Conservation (phyloP, 2,797 vertebrate genomes). For the Leptoclinus maculatus region DNA sequence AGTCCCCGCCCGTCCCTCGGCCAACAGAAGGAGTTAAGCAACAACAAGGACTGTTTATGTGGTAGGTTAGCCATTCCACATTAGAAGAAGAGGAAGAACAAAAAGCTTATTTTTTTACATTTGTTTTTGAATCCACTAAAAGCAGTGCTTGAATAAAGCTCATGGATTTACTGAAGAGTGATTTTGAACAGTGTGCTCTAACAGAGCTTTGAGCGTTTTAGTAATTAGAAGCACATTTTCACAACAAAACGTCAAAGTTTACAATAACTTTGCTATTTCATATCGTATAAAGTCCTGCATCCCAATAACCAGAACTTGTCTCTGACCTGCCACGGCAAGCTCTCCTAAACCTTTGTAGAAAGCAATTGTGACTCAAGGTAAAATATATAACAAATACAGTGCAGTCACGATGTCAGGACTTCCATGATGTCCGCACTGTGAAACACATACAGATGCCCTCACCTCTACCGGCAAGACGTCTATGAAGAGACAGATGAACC, state of each 20-base stretch:
- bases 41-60: not conserved
- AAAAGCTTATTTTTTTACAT: not conserved
- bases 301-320: not conserved
- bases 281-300: not conserved
- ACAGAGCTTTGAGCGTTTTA: not conserved
- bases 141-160: not conserved
- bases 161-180: not conserved
- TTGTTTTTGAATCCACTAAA: not conserved
- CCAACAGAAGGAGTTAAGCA: slow-evolving; percentile 12
- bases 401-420: not conserved
- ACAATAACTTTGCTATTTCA: not conserved
- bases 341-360: not conserved
- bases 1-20: not conserved
- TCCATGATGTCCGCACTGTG: not conserved
- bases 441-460: slow-evolving; percentile 43
- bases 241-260: not conserved
- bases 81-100: not conserved
- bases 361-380: not conserved
- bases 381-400: not conserved
- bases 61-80: not conserved
- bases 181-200: not conserved
- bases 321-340: not conserved
- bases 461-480: slow-evolving; percentile 96
- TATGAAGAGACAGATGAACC: slow-evolving; percentile 98
- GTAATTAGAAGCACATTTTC: not conserved